Conservation (phyloP, 2,113 vertebrate genomes). For the Calyptommatus sinebrachiatus region DNA sequence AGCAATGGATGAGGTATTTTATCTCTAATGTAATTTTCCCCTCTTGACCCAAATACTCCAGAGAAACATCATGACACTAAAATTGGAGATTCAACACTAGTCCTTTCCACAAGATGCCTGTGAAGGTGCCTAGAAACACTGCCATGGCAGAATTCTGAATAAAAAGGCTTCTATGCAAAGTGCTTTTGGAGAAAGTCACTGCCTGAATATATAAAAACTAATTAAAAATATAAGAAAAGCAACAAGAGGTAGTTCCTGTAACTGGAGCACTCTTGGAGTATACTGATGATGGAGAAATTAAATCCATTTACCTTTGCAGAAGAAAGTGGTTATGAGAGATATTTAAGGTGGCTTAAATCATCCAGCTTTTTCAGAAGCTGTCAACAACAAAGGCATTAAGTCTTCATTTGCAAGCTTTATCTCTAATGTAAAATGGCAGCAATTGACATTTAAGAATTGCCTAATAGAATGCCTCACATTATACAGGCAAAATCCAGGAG, state of each 20-base stretch:
- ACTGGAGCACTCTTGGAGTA: constrained; percentile 9
- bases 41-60: too few species aligned
- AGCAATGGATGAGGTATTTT: too few species aligned
- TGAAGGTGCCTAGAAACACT: too few species aligned
- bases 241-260: neutral
- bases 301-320: constrained; percentile 65
- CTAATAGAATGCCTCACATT: constrained; percentile 32
- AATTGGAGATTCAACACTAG: too few species aligned
- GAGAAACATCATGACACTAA: too few species aligned
- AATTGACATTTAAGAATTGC: constrained; percentile 66
- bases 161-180: neutral
- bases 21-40: too few species aligned
- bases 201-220: neutral
- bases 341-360: constrained; percentile 65
- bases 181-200: neutral
- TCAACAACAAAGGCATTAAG: constrained; percentile 70
- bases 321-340: constrained; percentile 48
- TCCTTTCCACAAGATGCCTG: too few species aligned
- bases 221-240: neutral
- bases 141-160: too few species aligned
- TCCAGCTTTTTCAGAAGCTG: constrained; percentile 49
- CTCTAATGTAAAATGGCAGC: constrained; percentile 67
- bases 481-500: constrained; percentile 39
- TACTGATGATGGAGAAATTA: constrained; percentile 53
- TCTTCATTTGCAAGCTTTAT: constrained; percentile 64